Percentiles rank a stretch among this genome's conserved stretches.
These are phyloP conservation scores for Saguinus imperator DNA, from an alignment of 2,113 vertebrate genomes.

Conservation along the genomic window DNA sequence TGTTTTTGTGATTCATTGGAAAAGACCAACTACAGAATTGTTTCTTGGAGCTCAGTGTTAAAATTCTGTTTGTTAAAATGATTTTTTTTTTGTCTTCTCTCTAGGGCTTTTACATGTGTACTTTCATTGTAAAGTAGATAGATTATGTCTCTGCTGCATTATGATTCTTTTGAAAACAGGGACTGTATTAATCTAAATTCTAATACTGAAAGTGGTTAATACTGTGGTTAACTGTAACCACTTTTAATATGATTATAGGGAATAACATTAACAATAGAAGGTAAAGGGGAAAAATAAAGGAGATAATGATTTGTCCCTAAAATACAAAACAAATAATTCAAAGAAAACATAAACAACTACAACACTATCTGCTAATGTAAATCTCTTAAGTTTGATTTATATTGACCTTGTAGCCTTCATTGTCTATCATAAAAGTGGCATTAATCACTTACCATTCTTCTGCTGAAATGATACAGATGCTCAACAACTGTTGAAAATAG, in stretches of 20 bases:
- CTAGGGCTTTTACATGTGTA: neutral
- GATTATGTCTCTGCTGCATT: neutral
- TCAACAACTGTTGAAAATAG: neutral
- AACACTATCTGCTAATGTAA: neutral
- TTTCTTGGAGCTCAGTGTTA: neutral
- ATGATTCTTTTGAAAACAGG: slow-evolving; percentile 2
- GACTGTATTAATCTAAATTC: neutral
- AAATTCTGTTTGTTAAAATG: neutral
- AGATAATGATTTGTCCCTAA: neutral
- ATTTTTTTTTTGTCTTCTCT: slow-evolving; percentile 15
- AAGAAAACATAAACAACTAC: neutral
- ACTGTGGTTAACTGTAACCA: neutral
- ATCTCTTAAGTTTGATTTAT: neutral
- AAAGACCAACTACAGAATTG: neutral
- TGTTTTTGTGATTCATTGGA: neutral
- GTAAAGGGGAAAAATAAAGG: neutral
- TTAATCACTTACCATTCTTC: neutral
- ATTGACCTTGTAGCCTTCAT: neutral
- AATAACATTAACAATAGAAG: neutral
- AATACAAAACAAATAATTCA: neutral
- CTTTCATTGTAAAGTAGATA: neutral
- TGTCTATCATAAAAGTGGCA: neutral
- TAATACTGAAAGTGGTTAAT: neutral
- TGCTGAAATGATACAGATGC: neutral
- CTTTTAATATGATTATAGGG: no score